A percentile compares a stretch with the other conserved stretches of the same genome.
Conservation (phyloP, 2,797 vertebrate genomes). For the Limosa lapponica region DNA sequence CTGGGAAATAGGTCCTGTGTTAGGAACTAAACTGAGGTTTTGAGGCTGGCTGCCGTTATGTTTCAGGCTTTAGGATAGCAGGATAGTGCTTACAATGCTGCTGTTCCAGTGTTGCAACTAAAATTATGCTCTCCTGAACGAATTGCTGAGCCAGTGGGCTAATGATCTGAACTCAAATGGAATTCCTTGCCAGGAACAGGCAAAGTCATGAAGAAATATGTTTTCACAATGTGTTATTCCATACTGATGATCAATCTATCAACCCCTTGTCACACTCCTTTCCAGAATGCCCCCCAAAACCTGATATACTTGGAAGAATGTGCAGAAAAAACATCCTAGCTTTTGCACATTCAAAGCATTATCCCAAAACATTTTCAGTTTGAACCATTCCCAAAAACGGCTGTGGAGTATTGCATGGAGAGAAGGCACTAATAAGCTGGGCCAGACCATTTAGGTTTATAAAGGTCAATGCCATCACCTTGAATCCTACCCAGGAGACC, state of each 20-base stretch:
- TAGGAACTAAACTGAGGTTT: neutral
- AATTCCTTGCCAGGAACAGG: neutral
- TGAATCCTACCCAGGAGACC: constrained; percentile 26
- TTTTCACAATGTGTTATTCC: neutral
- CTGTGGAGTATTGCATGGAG: neutral
- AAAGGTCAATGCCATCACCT: constrained; percentile 50
- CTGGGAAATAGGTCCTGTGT: neutral
- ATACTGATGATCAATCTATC: neutral
- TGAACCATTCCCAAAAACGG: neutral
- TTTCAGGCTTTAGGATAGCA: neutral
- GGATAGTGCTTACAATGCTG: neutral
- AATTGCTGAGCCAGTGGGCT: neutral
- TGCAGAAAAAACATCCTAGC: neutral
- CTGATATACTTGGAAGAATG: neutral
- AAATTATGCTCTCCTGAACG: neutral
- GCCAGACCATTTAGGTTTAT: constrained; percentile 1
- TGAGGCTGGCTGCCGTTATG: neutral
- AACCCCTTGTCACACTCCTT: neutral
- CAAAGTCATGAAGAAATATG: neutral
- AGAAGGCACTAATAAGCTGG: neutral
- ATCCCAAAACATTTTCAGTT: neutral
- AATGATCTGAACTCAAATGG: neutral
- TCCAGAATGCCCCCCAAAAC: neutral
- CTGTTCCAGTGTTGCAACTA: neutral
- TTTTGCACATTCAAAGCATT: neutral